Evolutionary conservation across 2,797 vertebrate genomes (phyloP).

Genomic region (Babyrousa celebensis): DNA sequence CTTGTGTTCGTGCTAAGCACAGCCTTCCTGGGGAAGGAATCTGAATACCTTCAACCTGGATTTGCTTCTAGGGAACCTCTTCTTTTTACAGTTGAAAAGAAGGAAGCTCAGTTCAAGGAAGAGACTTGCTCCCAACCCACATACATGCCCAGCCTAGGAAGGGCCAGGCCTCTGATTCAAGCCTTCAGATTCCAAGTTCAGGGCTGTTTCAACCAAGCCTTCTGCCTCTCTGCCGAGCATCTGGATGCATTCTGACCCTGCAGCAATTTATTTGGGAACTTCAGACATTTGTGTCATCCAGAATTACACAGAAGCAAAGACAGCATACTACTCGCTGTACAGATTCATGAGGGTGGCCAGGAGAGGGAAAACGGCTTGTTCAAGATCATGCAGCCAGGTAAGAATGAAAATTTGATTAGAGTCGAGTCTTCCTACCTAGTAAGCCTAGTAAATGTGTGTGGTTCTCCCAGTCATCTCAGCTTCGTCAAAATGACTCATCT

Average conservation of each 20-base stretch:
- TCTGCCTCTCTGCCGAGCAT: conserved; percentile 24
- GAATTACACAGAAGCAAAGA: conserved; percentile 46
- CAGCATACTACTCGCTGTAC: neutral
- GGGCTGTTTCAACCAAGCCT: neutral
- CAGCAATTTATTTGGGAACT: neutral
- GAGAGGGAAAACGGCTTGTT: conserved; percentile 4
- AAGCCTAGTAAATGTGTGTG: neutral
- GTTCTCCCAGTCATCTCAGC: neutral
- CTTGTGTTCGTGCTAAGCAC: neutral
- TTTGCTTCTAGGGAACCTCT: neutral
- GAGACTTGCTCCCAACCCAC: neutral
- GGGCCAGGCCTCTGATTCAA: neutral
- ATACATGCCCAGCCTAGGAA: neutral
- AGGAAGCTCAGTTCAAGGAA: neutral
- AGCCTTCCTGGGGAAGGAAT: conserved; percentile 23
- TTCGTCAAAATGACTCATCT: conserved; percentile 2
- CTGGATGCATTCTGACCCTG: neutral
- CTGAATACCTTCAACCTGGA: neutral
- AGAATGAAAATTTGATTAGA: neutral
- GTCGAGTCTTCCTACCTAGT: neutral
- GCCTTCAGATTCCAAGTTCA: neutral
- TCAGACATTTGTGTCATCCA: conserved; percentile 8
- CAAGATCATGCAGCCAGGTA: neutral
- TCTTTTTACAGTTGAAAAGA: neutral
- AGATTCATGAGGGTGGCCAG: neutral